Percentiles rank a stretch among this genome's conserved stretches.
phyloP scores from a whole-genome alignment of 2,113 vertebrate species.

The Calyptommatus sinebrachiatus region DNA sequence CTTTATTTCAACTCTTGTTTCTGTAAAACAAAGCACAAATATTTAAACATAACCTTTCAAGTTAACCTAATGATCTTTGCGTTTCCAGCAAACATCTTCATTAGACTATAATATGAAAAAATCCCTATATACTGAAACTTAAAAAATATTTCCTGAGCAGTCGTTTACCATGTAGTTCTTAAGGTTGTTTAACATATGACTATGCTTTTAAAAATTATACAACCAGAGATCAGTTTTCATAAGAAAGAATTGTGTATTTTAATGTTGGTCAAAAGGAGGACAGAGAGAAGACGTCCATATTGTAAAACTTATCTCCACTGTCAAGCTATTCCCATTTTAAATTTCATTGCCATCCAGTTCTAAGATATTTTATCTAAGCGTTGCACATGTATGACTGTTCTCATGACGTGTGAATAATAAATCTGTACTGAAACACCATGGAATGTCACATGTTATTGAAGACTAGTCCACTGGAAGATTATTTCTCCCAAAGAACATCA shows the following conservation, averaged over 20 bases:
- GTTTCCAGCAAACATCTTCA: neutral
- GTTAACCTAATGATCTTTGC: neutral
- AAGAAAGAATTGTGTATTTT: neutral
- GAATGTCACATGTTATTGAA: too few species aligned
- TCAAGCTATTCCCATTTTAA: neutral
- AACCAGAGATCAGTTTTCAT: neutral
- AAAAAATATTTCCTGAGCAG: neutral
- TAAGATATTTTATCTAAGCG: neutral
- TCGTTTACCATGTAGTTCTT: constrained; percentile 15
- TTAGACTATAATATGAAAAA: neutral
- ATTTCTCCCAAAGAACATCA: too few species aligned
- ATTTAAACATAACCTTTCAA: constrained; percentile 15
- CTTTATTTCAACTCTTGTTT: constrained; percentile 97
- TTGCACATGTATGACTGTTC: neutral
- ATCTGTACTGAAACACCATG: neutral
- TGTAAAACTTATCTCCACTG: too few species aligned
- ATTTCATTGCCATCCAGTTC: neutral
- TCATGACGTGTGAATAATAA: neutral
- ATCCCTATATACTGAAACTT: neutral
- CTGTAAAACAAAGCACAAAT: constrained; percentile 67
- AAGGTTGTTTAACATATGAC: neutral
- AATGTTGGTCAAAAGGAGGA: neutral
- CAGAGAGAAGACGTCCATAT: too few species aligned
- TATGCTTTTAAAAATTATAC: neutral
- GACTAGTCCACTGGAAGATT: too few species aligned